phyloP scores from a whole-genome alignment of 2,888 invertebrate genomes.

The Chloroclystis v-ata region DNA sequence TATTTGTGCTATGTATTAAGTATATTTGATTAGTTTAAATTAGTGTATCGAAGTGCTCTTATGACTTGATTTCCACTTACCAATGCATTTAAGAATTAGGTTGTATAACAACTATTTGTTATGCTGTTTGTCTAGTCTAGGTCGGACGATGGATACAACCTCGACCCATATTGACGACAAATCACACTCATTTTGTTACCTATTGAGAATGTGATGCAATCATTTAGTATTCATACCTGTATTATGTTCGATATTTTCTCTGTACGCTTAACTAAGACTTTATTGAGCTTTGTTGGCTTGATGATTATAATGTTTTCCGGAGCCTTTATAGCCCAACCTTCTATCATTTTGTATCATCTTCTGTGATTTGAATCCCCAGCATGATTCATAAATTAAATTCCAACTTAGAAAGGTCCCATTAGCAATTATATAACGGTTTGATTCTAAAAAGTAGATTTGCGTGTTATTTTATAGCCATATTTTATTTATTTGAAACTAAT shows the following conservation, averaged over 20 bases:
- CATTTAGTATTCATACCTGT: slow-evolving; percentile 12
- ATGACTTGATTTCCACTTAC: too few relatives aligned
- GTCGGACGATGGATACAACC: slow-evolving; percentile 47
- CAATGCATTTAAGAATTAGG: too few relatives aligned
- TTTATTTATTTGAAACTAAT: slow-evolving; percentile 20
- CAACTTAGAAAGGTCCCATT: not conserved
- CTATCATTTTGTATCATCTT: too few relatives aligned
- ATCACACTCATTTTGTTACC: slow-evolving; percentile 46
- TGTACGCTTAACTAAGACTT: too few relatives aligned
- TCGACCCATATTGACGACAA: slow-evolving; percentile 58
- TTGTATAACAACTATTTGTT: slow-evolving; percentile 13
- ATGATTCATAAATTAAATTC: slow-evolving; percentile 1
- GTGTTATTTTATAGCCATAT: slow-evolving; percentile 14
- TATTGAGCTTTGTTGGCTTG: too few relatives aligned
- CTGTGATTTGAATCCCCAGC: too few relatives aligned
- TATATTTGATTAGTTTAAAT: too few relatives aligned
- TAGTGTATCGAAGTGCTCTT: too few relatives aligned
- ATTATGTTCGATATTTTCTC: too few relatives aligned
- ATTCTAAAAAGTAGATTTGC: slow-evolving; percentile 25
- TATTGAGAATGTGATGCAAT: slow-evolving; percentile 50
- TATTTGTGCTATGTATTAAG: too few relatives aligned
- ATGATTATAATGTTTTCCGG: too few relatives aligned
- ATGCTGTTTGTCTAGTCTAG: slow-evolving; percentile 43
- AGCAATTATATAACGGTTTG: slow-evolving; percentile 11
- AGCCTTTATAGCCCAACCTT: too few relatives aligned